Base-by-base conservation (phyloP, 2,113 vertebrate genomes). In the Phaetusa simplex region DNA sequence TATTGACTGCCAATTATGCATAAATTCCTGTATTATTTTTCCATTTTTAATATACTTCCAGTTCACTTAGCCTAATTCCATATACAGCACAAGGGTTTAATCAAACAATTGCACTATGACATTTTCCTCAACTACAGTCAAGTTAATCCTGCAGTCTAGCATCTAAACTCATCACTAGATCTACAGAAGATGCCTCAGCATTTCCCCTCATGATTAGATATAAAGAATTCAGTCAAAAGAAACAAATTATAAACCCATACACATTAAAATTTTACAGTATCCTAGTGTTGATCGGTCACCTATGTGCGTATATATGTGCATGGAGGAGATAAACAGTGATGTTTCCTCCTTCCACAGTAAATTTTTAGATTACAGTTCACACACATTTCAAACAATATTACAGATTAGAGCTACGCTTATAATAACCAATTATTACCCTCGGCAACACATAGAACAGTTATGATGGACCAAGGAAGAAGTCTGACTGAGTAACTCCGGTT, bases 391-490 rank as follows among this genome's bases (percentile, higher is more conserved):
- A 47, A 15, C 11, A 5, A 3, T 8, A 36, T 2, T 17, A 20
- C 8, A 9, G 11, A 64, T 3, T 2, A 20, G 2, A 56, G 5
- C 10, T 18, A 49, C 47, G 21, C 7, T 42, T 2, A 29, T 2
- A 23, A 36, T 64, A 58, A 0, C 0, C 8, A 8, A 2, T 11
- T 30, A n/a, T 5, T 34, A 30, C 0, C 1, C 49, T 9, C 15
- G 7, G 6, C 27, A 40, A 17, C 4, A 24, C 6, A 34, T 7
- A 22, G 4, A 56, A 3, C 3, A 50, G 5, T 3, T 13, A 34
- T 0, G 5, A 50, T 0, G 27, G 17, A 19, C 47, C 0, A 2
- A 59, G 8, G 13, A 50, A 62, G 2, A 1, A 66, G 9, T 0
- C 5, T 4, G 32, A 29, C 29, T 3, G 42, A 38, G 9, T 26